phyloP scores from a whole-genome alignment of 2,113 vertebrate genomes.

The Zosterops lateralis region DNA sequence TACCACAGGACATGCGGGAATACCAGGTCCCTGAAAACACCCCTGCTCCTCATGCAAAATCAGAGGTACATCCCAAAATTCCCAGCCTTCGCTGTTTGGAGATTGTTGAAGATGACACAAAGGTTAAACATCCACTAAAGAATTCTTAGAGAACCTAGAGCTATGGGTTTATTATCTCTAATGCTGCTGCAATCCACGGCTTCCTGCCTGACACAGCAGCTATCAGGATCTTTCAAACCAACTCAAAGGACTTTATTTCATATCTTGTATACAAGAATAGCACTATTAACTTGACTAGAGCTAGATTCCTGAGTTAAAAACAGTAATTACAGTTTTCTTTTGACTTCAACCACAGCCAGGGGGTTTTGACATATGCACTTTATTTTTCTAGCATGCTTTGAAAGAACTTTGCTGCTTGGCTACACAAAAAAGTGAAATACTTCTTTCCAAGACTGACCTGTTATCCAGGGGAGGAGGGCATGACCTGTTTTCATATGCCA shows the following conservation, averaged over 20 bases:
- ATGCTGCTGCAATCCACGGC: not conserved
- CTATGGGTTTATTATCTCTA: not conserved
- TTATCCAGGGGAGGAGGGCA: not conserved
- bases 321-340: conserved; percentile 2
- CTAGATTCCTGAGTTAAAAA: not conserved
- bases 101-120: not conserved
- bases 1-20: not conserved
- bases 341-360: not conserved
- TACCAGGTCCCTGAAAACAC: not conserved
- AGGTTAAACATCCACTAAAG: not conserved
- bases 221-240: not conserved
- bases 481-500: not conserved
- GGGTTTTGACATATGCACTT: not conserved
- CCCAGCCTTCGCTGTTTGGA: not conserved
- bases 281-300: not conserved
- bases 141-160: not conserved
- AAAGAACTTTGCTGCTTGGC: conserved; percentile 19
- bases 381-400: not conserved
- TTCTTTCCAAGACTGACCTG: not conserved
- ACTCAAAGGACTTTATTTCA: not conserved
- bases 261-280: not conserved
- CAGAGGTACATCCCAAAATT: not conserved
- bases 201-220: not conserved
- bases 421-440: conserved; percentile 17
- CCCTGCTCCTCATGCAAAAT: not conserved